Evolutionary conservation across 2,113 vertebrate species (phyloP).

Genomic region (Tilapia sparmanii): DNA sequence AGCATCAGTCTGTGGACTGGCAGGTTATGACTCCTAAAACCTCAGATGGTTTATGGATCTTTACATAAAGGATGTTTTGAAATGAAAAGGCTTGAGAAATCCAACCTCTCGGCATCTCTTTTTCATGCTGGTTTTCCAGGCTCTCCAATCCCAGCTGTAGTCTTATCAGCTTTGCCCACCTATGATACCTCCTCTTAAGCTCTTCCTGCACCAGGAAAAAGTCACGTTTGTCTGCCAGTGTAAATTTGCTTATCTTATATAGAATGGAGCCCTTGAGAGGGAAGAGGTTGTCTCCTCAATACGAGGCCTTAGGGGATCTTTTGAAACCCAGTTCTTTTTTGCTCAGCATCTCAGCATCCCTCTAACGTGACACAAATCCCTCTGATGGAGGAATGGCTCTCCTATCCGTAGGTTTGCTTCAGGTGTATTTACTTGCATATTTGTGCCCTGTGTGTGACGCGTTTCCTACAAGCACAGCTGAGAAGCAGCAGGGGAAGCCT

Average conservation of each 20-base stretch:
- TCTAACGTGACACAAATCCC: slow-evolving; percentile 57
- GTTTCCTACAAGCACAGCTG: neutral
- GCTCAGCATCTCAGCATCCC: slow-evolving; percentile 30
- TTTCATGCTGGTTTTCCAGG: slow-evolving; percentile 31
- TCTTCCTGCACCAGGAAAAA: slow-evolving; percentile 35
- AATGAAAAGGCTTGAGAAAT: slow-evolving; percentile 25
- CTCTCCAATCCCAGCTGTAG: slow-evolving; percentile 20
- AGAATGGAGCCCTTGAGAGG: slow-evolving; percentile 17
- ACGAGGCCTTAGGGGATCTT: slow-evolving; percentile 26
- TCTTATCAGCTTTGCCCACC: slow-evolving; percentile 58
- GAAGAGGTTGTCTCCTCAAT: slow-evolving; percentile 31
- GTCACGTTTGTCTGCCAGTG: slow-evolving; percentile 46
- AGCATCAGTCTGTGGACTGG: neutral
- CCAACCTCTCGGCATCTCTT: slow-evolving; percentile 35
- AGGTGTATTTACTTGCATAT: slow-evolving; percentile 15
- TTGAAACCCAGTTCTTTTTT: slow-evolving; percentile 40
- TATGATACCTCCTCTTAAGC: slow-evolving; percentile 49
- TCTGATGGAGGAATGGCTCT: slow-evolving; percentile 15
- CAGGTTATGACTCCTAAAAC: neutral
- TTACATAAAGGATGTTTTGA: slow-evolving; percentile 9
- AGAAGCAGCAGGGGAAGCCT: slow-evolving; percentile 21
- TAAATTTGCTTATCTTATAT: slow-evolving; percentile 51
- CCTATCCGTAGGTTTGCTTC: slow-evolving; percentile 5
- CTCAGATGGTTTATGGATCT: slow-evolving; percentile 7
- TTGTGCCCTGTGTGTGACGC: neutral